These are phyloP conservation scores for Sylvia borin DNA, from an alignment of 2,797 vertebrate species.

Conservation along the genomic window DNA sequence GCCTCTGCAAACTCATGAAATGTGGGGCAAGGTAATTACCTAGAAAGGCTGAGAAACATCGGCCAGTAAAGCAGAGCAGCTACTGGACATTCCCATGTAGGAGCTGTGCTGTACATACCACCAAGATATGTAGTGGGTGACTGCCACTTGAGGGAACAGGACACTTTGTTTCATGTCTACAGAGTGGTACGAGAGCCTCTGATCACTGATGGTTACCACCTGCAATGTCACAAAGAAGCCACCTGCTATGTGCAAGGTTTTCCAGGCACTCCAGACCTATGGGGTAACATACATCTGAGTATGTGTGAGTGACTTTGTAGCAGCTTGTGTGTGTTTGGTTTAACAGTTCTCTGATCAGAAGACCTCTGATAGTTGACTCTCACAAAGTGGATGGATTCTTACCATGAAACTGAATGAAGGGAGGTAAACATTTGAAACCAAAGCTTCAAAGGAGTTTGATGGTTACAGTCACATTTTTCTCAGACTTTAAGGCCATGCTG, in stretches of 20 bases:
- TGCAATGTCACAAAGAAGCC: not conserved
- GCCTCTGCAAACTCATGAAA: not conserved
- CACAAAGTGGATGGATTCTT: not conserved
- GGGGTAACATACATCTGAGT: not conserved
- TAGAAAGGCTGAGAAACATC: not conserved
- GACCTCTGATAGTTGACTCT: not conserved
- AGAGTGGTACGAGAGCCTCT: not conserved
- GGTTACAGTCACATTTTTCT: not conserved
- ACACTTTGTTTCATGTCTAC: not conserved
- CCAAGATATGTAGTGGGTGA: not conserved
- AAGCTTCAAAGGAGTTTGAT: not conserved
- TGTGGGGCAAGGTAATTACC: not conserved
- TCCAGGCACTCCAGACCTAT: not conserved
- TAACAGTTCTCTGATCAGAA: not conserved
- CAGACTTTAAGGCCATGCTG: not conserved
- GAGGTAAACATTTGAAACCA: not conserved
- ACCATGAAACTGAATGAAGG: not conserved
- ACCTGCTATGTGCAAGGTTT: not conserved
- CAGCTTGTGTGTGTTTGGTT: not conserved
- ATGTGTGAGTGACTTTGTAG: not conserved
- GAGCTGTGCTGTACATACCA: rapidly evolving
- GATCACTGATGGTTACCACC: not conserved
- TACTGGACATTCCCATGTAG: not conserved
- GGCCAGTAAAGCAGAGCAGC: not conserved
- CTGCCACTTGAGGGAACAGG: not conserved